These are phyloP conservation scores for Hippocampus guttulatus DNA, from an alignment of 2,113 vertebrate genomes.

Conservation along the genomic window DNA sequence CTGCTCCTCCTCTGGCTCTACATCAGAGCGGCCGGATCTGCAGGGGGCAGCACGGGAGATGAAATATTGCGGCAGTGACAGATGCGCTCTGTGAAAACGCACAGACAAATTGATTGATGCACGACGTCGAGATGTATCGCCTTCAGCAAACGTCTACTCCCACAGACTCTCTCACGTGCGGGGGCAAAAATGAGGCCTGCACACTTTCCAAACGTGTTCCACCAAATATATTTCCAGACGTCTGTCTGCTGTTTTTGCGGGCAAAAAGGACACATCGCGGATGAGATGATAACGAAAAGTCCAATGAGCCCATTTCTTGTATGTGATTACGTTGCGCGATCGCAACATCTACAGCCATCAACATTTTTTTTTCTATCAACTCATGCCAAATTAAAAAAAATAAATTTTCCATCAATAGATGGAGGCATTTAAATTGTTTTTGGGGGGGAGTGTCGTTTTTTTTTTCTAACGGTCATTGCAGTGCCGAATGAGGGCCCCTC, in stretches of 20 bases:
- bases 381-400: no score
- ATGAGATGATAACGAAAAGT: background rate
- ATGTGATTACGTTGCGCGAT: no score
- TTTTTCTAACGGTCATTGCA: no score
- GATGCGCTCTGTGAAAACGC: conserved; percentile 14
- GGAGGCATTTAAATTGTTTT: no score
- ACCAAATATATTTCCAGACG: conserved; percentile 11
- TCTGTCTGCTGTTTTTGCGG: background rate
- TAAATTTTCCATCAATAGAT: no score
- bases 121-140: conserved; percentile 26
- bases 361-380: no score
- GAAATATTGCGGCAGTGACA: conserved; percentile 29
- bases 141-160: conserved; percentile 22
- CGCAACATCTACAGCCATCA: no score
- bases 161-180: conserved; percentile 10
- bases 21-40: conserved; percentile 49
- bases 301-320: background rate
- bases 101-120: conserved; percentile 26
- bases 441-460: no score
- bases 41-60: conserved; percentile 54
- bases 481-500: no score
- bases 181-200: conserved; percentile 13
- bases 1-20: conserved; percentile 29
- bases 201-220: background rate
- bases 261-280: background rate